Evolutionary conservation across 2,888 invertebrate species (phyloP), one percentile per base, ranked within the genome.

Genomic region (Caenorhabditis becei): DNA sequence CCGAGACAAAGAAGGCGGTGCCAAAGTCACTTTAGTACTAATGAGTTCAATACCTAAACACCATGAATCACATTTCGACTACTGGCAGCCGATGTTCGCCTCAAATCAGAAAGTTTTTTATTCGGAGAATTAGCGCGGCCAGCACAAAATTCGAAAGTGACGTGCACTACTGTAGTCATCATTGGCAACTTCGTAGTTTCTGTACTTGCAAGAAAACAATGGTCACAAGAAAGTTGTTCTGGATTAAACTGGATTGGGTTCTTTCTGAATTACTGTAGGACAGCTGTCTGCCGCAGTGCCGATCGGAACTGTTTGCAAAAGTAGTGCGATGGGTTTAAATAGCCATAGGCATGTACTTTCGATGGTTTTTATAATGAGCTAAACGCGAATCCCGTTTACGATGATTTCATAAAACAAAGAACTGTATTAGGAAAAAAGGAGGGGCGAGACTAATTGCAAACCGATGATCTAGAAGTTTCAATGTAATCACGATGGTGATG

Each of bases 281-380:
- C 14, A 11, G 24, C 51, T 14, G 20, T 23, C 54, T n/a, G 28
- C 28, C 54, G 54, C 26, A 51, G 49, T 10, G 44, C 26, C 20
- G 26, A 41, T 24, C 20, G 24, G 41, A 51, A 61, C 71, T 11
- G 54, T 62, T 62, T 54, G 71, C 71, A 71, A 54, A 44, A 62
- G 62, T 49, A 58, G 49, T 49, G 59, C 49, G 49, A n/a, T 49
- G 1, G 61, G 41, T 47, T 66, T 75, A 61, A 37, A 75, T 59
- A 75, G 37, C 59, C 53, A 59, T 28, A 35, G 59, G 53, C 74
- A 59, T 74, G 74, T 74, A 74, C 74, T 74, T 74, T 74, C 49
- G 74, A 37, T 65, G 74, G 74, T 74, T 66, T 75, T 32, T 75
- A 61, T 75, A 75, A 75, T 75, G 66, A 75, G 75, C 65, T 74